These are phyloP conservation scores for Rhodinocichla rosea DNA, from an alignment of 2,113 vertebrate species.

Conservation along the genomic window DNA sequence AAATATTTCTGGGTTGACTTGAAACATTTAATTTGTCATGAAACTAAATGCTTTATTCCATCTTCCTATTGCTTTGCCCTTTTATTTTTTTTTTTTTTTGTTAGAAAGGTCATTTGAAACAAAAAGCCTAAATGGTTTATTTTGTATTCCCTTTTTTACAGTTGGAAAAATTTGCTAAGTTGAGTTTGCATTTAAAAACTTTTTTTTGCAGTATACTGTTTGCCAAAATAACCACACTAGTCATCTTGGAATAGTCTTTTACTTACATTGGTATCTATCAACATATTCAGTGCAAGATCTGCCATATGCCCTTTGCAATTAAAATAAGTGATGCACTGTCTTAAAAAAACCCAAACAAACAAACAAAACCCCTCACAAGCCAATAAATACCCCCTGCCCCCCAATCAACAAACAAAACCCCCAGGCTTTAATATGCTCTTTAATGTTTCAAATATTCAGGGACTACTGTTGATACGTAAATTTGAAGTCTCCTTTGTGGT, in stretches of 20 bases:
- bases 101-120: conserved; percentile 12
- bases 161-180: not conserved
- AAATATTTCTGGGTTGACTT: conserved; percentile 16
- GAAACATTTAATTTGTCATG: conserved; percentile 24
- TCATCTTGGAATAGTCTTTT: not conserved
- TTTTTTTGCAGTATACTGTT: not conserved
- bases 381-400: not conserved
- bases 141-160: not conserved
- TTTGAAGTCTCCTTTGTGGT: not conserved
- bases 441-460: not conserved
- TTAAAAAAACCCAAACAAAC: not conserved
- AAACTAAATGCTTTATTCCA: conserved; percentile 17
- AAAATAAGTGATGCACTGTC: not conserved
- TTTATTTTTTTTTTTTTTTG: not conserved
- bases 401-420: not conserved
- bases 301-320: not conserved
- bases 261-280: not conserved
- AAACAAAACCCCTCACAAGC: not conserved
- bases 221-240: not conserved
- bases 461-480: not conserved
- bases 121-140: conserved; percentile 18
- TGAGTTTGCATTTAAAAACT: not conserved
- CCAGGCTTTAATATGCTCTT: not conserved
- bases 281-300: not conserved
- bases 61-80: conserved; percentile 36